phyloP scores from a whole-genome alignment of 2,797 vertebrate species.

The Mus minutoides region DNA sequence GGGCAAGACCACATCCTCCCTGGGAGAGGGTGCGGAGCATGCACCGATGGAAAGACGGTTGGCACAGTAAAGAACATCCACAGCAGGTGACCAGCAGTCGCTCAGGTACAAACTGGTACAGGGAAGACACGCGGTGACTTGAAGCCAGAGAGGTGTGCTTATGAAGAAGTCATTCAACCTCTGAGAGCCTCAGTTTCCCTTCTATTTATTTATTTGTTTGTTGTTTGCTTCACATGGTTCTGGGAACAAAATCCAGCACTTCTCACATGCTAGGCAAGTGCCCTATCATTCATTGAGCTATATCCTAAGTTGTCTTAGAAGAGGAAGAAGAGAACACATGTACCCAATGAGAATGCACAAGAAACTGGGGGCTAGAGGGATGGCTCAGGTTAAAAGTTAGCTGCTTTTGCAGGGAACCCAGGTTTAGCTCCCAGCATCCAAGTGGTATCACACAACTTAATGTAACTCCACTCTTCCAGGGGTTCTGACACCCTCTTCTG shows the following conservation, averaged over 20 bases:
- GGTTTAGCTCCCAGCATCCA: background rate
- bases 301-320: too few species aligned
- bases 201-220: background rate
- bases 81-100: background rate
- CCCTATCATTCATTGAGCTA: background rate
- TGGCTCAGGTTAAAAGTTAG: background rate
- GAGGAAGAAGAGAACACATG: background rate
- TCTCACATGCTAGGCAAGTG: too few species aligned
- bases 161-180: background rate
- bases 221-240: background rate
- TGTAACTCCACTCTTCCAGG: background rate
- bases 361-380: background rate
- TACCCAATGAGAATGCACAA: background rate
- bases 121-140: background rate
- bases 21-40: background rate
- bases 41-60: background rate
- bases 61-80: background rate
- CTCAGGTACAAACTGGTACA: background rate
- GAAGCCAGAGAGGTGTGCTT: background rate
- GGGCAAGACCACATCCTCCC: background rate
- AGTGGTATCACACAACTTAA: background rate
- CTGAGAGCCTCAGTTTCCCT: background rate
- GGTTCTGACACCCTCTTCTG: background rate
- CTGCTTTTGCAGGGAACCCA: background rate
- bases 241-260: background rate